Conservation (phyloP, 2,113 vertebrate species). For the Cichladusa arquata region DNA sequence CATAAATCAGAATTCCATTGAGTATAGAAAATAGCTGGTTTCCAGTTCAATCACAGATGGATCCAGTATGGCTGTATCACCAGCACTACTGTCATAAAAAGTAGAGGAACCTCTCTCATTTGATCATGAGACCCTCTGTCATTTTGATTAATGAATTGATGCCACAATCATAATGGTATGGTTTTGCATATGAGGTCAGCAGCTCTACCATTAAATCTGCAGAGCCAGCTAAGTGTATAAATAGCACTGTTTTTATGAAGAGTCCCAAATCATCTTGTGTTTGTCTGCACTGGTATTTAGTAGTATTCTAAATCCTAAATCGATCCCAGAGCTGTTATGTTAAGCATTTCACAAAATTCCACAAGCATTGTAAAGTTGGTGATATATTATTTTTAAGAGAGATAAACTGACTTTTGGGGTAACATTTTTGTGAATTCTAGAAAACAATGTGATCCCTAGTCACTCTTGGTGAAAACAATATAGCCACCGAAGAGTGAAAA, state of each 20-base stretch:
- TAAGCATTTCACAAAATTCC: constrained; percentile 6
- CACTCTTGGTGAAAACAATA: background rate
- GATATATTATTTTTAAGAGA: background rate
- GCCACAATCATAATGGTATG: background rate
- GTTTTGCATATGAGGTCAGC: background rate
- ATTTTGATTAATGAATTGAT: constrained; percentile 33
- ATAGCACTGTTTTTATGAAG: background rate
- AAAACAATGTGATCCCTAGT: background rate
- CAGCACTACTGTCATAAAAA: background rate
- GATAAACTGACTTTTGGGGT: background rate
- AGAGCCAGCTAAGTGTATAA: background rate
- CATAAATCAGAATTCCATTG: constrained; percentile 57
- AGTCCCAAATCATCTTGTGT: background rate
- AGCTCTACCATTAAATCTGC: background rate
- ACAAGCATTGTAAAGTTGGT: background rate
- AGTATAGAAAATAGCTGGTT: constrained; percentile 55
- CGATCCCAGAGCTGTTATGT: background rate
- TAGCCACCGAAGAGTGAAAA: background rate
- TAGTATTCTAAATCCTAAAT: background rate
- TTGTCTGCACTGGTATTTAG: background rate
- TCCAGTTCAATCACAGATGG: constrained; percentile 42
- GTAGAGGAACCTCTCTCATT: background rate
- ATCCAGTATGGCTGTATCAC: constrained; percentile 10
- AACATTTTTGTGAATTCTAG: background rate
- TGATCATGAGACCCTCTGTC: constrained; percentile 12